Conservation (phyloP, 2,888 invertebrate species). For the Mycalesis mineus region DNA sequence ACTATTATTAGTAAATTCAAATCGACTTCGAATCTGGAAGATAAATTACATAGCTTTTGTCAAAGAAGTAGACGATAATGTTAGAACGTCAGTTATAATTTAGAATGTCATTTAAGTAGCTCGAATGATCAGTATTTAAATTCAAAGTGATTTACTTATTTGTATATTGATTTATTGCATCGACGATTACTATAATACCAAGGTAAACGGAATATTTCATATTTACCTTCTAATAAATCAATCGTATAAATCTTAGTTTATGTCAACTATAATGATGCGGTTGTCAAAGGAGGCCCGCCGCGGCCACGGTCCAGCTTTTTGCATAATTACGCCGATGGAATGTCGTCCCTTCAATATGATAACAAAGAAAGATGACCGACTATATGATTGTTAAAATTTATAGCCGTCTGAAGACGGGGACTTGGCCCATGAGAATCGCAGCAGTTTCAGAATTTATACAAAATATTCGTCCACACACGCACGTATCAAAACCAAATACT, state of each 20-base stretch:
- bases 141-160: slow-evolving; percentile 20
- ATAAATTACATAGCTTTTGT: neutral
- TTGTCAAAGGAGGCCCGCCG: slow-evolving; percentile 70
- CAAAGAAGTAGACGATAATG: neutral
- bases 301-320: slow-evolving; percentile 72
- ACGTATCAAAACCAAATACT: neutral
- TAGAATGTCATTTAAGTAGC: slow-evolving; percentile 21
- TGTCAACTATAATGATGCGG: slow-evolving; percentile 73
- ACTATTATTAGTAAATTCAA: too few species aligned
- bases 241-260: slow-evolving; percentile 71
- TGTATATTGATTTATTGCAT: slow-evolving; percentile 31
- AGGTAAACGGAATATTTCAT: slow-evolving; percentile 49
- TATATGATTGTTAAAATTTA: slow-evolving; percentile 64
- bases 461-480: neutral
- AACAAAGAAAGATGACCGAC: slow-evolving; percentile 74
- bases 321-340: slow-evolving; percentile 74
- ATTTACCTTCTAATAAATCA: slow-evolving; percentile 62
- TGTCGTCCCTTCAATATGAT: slow-evolving; percentile 71
- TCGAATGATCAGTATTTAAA: slow-evolving; percentile 24
- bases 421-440: slow-evolving; percentile 50
- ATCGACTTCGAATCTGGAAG: neutral
- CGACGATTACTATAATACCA: slow-evolving; percentile 30
- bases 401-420: slow-evolving; percentile 40
- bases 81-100: neutral
- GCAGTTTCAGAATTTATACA: slow-evolving; percentile 17